phyloP scores from a whole-genome alignment of 2,888 invertebrate species.

The Vannuccia rotundouncinata region DNA sequence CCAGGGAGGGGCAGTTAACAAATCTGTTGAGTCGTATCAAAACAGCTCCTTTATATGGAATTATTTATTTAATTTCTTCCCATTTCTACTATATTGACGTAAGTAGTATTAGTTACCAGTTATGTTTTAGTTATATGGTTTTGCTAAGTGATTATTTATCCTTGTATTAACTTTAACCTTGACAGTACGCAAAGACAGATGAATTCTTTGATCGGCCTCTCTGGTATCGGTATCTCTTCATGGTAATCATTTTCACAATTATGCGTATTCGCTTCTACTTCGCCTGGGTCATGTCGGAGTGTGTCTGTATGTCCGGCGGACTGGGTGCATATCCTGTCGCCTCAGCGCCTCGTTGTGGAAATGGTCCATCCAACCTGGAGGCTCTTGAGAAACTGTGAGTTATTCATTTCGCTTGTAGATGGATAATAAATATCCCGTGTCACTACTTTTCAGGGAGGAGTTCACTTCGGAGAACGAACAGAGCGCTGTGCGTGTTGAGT shows the following conservation, averaged over 20 bases:
- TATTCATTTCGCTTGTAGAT: neutral
- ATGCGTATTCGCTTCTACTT: conserved; percentile 83
- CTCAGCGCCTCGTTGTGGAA: conserved; percentile 67
- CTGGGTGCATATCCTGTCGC: conserved; percentile 80
- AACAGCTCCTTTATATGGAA: conserved; percentile 45
- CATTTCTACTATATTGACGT: conserved; percentile 40
- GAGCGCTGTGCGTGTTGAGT: conserved; percentile 7
- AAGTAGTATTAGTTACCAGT: neutral
- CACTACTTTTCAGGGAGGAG: neutral
- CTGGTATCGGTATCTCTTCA: conserved; percentile 73
- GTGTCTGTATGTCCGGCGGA: conserved; percentile 82
- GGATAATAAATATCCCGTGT: neutral
- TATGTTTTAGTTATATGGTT: no score
- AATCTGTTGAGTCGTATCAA: conserved; percentile 28
- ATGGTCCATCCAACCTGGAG: conserved; percentile 67
- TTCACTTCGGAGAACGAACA: neutral
- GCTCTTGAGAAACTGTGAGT: conserved; percentile 48
- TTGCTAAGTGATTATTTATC: no score
- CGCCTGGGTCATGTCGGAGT: conserved; percentile 81
- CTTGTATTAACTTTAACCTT: no score
- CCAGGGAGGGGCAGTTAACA: neutral
- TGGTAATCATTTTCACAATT: conserved; percentile 75
- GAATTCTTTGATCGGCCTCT: conserved; percentile 70
- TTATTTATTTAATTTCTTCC: conserved; percentile 46
- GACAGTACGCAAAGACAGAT: conserved; percentile 72